phyloP scores from a whole-genome alignment of 1,140 invertebrate species.

The Whitmania pigra region DNA sequence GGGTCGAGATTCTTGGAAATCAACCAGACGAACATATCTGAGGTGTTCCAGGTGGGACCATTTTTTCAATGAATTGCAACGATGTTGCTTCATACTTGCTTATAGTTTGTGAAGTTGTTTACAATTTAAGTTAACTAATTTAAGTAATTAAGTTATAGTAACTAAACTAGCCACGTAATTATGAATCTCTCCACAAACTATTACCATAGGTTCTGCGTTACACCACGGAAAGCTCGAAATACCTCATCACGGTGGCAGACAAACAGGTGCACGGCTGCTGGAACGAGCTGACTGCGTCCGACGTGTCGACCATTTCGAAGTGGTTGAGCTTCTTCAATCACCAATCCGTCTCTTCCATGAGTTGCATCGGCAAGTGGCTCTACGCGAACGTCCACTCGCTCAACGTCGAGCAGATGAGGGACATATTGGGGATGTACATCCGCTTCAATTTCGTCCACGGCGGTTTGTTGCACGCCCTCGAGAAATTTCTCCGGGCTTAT shows the following conservation, averaged over 20 bases:
- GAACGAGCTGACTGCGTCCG: constrained; percentile 46
- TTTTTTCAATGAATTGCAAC: too few species aligned
- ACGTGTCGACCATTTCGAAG: constrained; percentile 49
- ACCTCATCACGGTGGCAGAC: constrained; percentile 53
- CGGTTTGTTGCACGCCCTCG: constrained; percentile 49
- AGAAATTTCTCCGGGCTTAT: constrained; percentile 50
- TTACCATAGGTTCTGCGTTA: constrained; percentile 10
- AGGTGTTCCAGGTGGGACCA: constrained; percentile 22
- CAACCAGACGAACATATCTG: constrained; percentile 47
- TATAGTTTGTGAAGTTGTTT: too few species aligned
- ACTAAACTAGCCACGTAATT: too few species aligned
- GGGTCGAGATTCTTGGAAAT: constrained; percentile 50
- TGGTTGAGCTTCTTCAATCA: constrained; percentile 39
- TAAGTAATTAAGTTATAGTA: too few species aligned
- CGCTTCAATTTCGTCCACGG: constrained; percentile 32
- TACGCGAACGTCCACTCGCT: constrained; percentile 51
- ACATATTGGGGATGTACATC: constrained; percentile 42
- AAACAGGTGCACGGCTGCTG: constrained; percentile 49
- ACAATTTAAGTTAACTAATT: too few species aligned
- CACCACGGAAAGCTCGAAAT: constrained; percentile 31
- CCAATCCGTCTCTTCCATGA: constrained; percentile 42
- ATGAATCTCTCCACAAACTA: too few species aligned
- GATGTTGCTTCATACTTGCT: too few species aligned
- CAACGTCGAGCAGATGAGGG: constrained; percentile 49
- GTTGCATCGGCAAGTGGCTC: constrained; percentile 49